Percentiles rank a stretch among this genome's conserved stretches.
These are phyloP conservation scores for Sebastes minor DNA, from an alignment of 2,797 vertebrate species.

Conservation along the genomic window DNA sequence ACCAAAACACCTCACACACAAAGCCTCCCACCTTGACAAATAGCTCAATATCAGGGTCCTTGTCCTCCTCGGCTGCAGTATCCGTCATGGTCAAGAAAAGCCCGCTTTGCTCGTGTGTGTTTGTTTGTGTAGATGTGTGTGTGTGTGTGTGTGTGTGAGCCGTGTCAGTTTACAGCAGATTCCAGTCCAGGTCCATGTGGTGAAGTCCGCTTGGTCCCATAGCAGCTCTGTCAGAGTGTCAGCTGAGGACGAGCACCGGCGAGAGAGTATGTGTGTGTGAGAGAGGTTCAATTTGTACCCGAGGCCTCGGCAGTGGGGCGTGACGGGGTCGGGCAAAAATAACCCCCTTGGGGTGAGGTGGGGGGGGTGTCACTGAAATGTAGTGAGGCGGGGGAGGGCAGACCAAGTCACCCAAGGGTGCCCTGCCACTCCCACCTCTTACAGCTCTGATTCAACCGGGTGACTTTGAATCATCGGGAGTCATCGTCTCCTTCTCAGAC, in stretches of 20 bases:
- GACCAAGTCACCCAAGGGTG: conserved; percentile 12
- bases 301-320: conserved; percentile 51
- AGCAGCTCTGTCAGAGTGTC: conserved; percentile 57
- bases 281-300: conserved; percentile 68
- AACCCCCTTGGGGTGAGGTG: conserved; percentile 43
- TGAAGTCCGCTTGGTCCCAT: conserved; percentile 54
- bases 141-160: neutral
- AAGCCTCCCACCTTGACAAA: conserved; percentile 91
- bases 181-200: conserved; percentile 51
- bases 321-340: conserved; percentile 75
- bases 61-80: conserved; percentile 85
- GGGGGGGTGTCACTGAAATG: conserved; percentile 26
- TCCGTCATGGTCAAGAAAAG: conserved; percentile 84
- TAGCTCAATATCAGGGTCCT: conserved; percentile 96
- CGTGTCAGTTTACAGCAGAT: conserved; percentile 49
- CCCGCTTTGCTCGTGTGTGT: conserved; percentile 6
- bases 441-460: conserved; percentile 1
- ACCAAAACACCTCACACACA: conserved; percentile 10
- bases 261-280: neutral
- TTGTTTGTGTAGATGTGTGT: conserved; percentile 22
- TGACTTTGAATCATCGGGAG: conserved; percentile 55
- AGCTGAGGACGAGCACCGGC: conserved; percentile 50
- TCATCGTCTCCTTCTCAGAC: conserved; percentile 26
- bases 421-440: neutral
- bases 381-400: neutral